Conservation (phyloP, 2,888 invertebrate species). For the Tortricodes alternella region DNA sequence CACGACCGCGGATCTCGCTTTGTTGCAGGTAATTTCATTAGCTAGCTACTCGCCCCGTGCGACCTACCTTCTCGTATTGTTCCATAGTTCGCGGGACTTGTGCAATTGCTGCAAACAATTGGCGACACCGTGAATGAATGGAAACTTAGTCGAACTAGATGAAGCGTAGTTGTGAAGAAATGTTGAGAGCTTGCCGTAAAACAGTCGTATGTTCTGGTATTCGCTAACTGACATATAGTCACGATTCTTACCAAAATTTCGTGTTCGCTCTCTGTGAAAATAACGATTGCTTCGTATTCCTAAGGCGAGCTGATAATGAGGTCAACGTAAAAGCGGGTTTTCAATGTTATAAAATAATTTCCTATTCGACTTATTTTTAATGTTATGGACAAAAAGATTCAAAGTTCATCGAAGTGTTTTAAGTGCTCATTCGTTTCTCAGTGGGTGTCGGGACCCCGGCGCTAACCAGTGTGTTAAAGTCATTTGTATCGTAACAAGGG, state of each 20-base stretch:
- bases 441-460: conserved; percentile 42
- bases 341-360: too few species aligned
- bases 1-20: conserved; percentile 61
- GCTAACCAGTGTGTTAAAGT: conserved; percentile 23
- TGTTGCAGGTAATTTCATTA: conserved; percentile 71
- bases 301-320: too few species aligned
- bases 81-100: conserved; percentile 15
- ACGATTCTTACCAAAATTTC: too few species aligned
- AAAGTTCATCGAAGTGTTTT: conserved; percentile 16
- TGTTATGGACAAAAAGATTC: too few species aligned
- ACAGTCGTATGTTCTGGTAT: background rate
- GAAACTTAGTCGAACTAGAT: conserved; percentile 1
- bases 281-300: too few species aligned
- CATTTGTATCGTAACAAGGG: conserved; percentile 32
- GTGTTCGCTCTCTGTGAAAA: too few species aligned
- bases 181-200: background rate
- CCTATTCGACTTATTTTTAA: too few species aligned
- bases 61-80: conserved; percentile 24
- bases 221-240: too few species aligned
- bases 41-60: conserved; percentile 41
- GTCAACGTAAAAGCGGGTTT: too few species aligned
- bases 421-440: conserved; percentile 35
- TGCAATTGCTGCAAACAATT: conserved; percentile 25
- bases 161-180: background rate
- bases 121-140: conserved; percentile 10